A percentile compares a stretch with the other conserved stretches of the same genome.
These are phyloP conservation scores for Perognathus longimembris DNA, from an alignment of 2,113 vertebrate genomes.

Conservation along the genomic window DNA sequence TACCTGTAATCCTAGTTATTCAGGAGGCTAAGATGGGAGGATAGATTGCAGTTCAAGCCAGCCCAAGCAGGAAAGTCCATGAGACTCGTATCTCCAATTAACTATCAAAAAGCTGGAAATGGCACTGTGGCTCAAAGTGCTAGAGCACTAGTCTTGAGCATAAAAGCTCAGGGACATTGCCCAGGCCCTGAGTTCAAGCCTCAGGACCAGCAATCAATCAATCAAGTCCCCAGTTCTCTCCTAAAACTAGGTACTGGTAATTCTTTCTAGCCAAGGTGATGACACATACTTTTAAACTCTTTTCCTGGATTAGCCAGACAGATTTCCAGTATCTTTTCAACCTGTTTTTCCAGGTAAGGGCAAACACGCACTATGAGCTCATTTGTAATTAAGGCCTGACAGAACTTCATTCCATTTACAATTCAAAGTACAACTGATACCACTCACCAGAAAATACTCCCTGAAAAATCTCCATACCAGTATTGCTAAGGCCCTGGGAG, in stretches of 20 bases:
- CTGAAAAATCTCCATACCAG: background rate
- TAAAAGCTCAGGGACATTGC: too few species aligned
- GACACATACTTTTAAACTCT: slow-evolving; percentile 65
- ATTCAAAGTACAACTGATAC: background rate
- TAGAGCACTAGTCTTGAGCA: too few species aligned
- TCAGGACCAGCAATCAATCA: too few species aligned
- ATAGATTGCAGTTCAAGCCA: too few species aligned
- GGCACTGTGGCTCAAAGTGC: too few species aligned
- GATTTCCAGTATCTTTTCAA: slow-evolving; percentile 59
- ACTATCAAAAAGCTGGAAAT: too few species aligned
- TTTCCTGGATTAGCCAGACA: slow-evolving; percentile 26
- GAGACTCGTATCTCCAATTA: too few species aligned
- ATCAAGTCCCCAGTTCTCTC: slow-evolving; percentile 22
- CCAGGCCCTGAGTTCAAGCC: too few species aligned
- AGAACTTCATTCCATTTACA: background rate
- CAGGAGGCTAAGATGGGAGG: too few species aligned
- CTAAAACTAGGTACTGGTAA: slow-evolving; percentile 13
- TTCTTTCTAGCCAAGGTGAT: slow-evolving; percentile 1
- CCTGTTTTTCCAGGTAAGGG: slow-evolving; percentile 67
- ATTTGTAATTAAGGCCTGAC: background rate
- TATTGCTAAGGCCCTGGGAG: background rate
- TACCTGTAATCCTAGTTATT: too few species aligned
- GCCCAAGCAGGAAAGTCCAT: too few species aligned
- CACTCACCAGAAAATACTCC: background rate
- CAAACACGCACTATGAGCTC: background rate